A percentile compares a stretch with the other conserved stretches of the same genome.
These are phyloP conservation scores for Eudasyphora cyanicolor DNA, from an alignment of 2,888 invertebrate species.

Conservation along the genomic window DNA sequence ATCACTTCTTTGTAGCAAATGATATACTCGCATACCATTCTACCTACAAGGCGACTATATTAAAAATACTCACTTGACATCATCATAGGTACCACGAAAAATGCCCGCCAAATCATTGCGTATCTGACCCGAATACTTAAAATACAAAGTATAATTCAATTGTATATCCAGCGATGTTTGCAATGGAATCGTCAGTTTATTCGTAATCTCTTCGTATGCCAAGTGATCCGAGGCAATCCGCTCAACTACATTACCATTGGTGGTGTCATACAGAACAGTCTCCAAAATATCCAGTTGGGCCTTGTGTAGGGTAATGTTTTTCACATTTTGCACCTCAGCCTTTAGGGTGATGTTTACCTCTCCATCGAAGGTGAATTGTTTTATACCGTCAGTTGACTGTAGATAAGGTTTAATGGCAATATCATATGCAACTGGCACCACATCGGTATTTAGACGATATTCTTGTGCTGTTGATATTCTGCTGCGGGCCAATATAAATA, in stretches of 20 bases:
- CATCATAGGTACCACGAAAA: slow-evolving; percentile 70
- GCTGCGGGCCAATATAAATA: neutral
- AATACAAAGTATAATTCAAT: slow-evolving; percentile 78
- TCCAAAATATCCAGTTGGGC: slow-evolving; percentile 67
- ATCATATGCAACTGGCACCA: slow-evolving; percentile 81
- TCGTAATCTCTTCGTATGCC: slow-evolving; percentile 72
- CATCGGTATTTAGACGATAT: slow-evolving; percentile 75
- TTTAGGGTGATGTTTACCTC: slow-evolving; percentile 80
- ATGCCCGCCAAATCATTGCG: slow-evolving; percentile 74
- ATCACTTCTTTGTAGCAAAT: no score
- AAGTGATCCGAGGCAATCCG: slow-evolving; percentile 24
- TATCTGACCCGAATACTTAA: slow-evolving; percentile 81
- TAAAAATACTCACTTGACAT: slow-evolving; percentile 68
- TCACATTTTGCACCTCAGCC: slow-evolving; percentile 77
- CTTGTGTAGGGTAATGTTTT: slow-evolving; percentile 81
- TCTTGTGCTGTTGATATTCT: neutral
- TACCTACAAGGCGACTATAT: no score
- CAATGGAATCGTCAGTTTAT: slow-evolving; percentile 78
- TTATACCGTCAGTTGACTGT: slow-evolving; percentile 63
- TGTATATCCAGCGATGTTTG: slow-evolving; percentile 73
- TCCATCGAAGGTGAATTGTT: slow-evolving; percentile 72
- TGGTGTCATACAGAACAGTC: slow-evolving; percentile 58
- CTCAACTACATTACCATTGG: slow-evolving; percentile 32
- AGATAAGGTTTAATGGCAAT: slow-evolving; percentile 81
- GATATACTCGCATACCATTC: no score